A percentile compares a stretch with the other conserved stretches of the same genome.
These are phyloP conservation scores for Myocastor coypus DNA, from an alignment of 2,113 vertebrate genomes.

Conservation along the genomic window DNA sequence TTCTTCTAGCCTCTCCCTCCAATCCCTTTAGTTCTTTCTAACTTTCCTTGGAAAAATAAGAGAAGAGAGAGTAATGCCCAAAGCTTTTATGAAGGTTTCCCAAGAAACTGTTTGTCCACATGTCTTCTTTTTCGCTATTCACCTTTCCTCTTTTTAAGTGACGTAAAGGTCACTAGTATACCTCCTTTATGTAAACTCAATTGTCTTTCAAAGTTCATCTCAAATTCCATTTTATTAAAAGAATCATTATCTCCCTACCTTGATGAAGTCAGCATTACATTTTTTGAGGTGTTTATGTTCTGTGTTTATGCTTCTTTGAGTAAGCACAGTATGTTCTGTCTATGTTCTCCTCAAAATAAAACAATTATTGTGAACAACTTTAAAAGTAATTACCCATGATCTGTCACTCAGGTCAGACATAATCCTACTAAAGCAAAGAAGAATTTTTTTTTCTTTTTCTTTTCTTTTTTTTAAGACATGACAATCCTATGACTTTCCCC, in stretches of 20 bases:
- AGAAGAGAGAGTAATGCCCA: not conserved
- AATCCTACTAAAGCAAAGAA: not conserved
- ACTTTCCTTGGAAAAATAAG: not conserved
- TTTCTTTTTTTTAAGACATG: too few species aligned
- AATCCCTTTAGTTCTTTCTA: not conserved
- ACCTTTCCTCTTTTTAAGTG: not conserved
- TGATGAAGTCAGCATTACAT: not conserved
- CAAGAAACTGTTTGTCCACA: not conserved
- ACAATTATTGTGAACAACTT: not conserved
- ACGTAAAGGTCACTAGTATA: not conserved
- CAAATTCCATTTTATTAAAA: not conserved
- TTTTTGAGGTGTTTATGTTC: not conserved
- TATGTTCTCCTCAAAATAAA: not conserved
- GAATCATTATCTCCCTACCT: not conserved
- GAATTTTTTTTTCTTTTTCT: too few species aligned
- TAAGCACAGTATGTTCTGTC: not conserved
- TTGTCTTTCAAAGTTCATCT: not conserved
- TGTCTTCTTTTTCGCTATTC: not conserved
- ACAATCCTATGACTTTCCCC: too few species aligned
- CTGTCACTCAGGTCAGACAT: not conserved
- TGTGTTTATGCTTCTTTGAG: not conserved
- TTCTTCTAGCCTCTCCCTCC: too few species aligned
- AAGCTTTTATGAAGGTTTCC: not conserved
- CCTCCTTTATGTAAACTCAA: not conserved
- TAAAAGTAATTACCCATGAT: not conserved